Conservation (phyloP, 1,140 invertebrate species). For the Drosophila kanapiae region DNA sequence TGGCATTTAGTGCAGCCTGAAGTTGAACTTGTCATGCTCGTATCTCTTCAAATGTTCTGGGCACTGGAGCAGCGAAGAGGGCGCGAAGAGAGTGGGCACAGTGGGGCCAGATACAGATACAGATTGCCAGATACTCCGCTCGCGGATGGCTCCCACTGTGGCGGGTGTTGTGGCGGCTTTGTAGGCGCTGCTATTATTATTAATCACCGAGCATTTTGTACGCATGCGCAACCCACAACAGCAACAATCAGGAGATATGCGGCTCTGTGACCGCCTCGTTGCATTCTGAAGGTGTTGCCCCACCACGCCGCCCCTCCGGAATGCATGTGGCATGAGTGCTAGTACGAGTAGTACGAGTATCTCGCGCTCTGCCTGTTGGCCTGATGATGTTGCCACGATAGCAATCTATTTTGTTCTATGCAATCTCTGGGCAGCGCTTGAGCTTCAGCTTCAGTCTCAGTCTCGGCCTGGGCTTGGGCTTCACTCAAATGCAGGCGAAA, state of each 20-base stretch:
- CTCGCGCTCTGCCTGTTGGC: slow-evolving; percentile 54
- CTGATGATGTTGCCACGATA: slow-evolving; percentile 84
- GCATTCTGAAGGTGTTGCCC: slow-evolving; percentile 80
- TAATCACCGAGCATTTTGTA: slow-evolving; percentile 84
- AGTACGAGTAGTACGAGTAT: slow-evolving; percentile 35
- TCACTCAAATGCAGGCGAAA: slow-evolving; percentile 44
- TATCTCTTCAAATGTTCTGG: slow-evolving; percentile 80
- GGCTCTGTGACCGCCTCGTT: slow-evolving; percentile 75
- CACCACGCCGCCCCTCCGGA: slow-evolving; percentile 22
- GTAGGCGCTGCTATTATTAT: slow-evolving; percentile 82
- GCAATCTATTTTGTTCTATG: slow-evolving; percentile 85
- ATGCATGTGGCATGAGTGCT: slow-evolving; percentile 41
- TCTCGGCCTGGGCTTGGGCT: slow-evolving; percentile 2
- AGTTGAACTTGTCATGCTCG: slow-evolving; percentile 79
- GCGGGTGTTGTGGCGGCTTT: slow-evolving; percentile 36
- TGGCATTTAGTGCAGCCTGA: slow-evolving; percentile 75
- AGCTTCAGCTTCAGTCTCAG: slow-evolving; percentile 21
- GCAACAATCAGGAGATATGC: slow-evolving; percentile 63
- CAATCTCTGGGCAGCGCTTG: slow-evolving; percentile 48
- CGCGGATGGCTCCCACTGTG: slow-evolving; percentile 50
- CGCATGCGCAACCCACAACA: slow-evolving; percentile 75
- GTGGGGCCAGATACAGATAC: slow-evolving; percentile 16
- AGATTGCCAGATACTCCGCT: slow-evolving; percentile 25
- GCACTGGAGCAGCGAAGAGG: slow-evolving; percentile 47
- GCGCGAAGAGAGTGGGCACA: slow-evolving; percentile 34